Base-by-base conservation (phyloP, 2,888 invertebrate genomes). In the Sialis fuliginosa region DNA sequence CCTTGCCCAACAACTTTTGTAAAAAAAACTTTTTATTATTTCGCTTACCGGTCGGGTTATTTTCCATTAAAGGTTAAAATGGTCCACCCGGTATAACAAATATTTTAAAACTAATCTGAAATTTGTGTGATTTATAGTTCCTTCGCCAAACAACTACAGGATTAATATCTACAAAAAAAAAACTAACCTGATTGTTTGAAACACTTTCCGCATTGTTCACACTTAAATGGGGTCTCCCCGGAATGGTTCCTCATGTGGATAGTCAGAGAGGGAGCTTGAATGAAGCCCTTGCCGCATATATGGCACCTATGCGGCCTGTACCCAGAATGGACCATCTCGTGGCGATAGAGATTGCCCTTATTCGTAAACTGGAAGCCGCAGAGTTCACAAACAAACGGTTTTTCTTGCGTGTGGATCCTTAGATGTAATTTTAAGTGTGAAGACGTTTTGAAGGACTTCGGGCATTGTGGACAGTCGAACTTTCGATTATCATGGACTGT, bases 361-460 rank as follows among this genome's bases (percentile, higher is more conserved):
- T 33, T 33, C 30, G 42, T 49, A 51, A 12, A 49, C 32, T 6
- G 42, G 44, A 34, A 48, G 49, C 30, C 42, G 22, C 42, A 42
- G 8, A 42, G 10, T 7, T 42, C 22, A 13, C 42, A 42, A 4
- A 10, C 8, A 42, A 31, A 52, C 1, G 52, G 52, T 12, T 22
- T 49, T 45, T 51, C 51, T 5, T 50, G 49, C 2, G 48, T 48
- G 33, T 53, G 53, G n/a, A 46, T 43, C 22, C 50, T 39, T 39
- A 41, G 32, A 42, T 54, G 54, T 13, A 50, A 49, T 44, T 48
- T 47, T 10, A 52, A 42, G 6, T 35, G 30, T 2, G 42, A 37
- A 7, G 33, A 39, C 4, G 48, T 41, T 32, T 10, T 12, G 12
- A 50, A 50, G 5, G 40, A 7, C n/a, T 47, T 49, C 4, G 33